Base-by-base conservation (phyloP, 2,113 vertebrate genomes). In the Apodemus speciosus region DNA sequence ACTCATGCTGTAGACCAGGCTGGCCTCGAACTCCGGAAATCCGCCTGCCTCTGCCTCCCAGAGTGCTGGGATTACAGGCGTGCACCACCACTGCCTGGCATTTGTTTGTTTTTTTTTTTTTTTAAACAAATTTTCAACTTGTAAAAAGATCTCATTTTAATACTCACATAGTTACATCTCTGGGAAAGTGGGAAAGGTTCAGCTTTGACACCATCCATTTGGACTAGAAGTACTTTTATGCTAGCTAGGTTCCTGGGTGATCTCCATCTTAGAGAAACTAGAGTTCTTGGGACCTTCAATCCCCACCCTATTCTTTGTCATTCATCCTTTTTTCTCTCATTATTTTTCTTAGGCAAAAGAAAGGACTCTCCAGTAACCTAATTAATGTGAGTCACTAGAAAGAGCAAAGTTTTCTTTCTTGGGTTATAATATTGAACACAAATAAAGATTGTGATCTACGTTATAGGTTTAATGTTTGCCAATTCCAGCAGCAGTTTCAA, bases 401-500 rank as follows among this genome's bases (percentile, higher is more conserved):
- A 56, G 4, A 60, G 27, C 16, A 94, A 91, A 56, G 9, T 85
- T 77, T 8, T 71, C 18, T 89, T 91, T 83, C 66, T 6, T 90
- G 9, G 9, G 18, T 75, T 80, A 93, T 30, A 49, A 75, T 77
- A 85, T 40, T 85, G 88, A 93, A 71, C 35, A 62, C 32, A 72
- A 92, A 13, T 49, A 85, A 21, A 73, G 56, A 8, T 53, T 92
- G 84, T 9, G 27, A 68, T 56, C 66, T 13, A 58, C 76, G 68
- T 46, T 92, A 21, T 62, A 46, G 75, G 46, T 72, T 92, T 46
- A 89, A 92, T 90, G 83, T 16, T 79, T 93, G 11, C 9, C 15
- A 69, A n/a, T 77, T 85, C 83, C 38, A 92, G 40, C 85, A 95
- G 89, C 7, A 80, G 72, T 73, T 73, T 84, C 81, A 38, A 76